phyloP scores from a whole-genome alignment of 1,140 invertebrate species.

The Drosophila ohnishii region DNA sequence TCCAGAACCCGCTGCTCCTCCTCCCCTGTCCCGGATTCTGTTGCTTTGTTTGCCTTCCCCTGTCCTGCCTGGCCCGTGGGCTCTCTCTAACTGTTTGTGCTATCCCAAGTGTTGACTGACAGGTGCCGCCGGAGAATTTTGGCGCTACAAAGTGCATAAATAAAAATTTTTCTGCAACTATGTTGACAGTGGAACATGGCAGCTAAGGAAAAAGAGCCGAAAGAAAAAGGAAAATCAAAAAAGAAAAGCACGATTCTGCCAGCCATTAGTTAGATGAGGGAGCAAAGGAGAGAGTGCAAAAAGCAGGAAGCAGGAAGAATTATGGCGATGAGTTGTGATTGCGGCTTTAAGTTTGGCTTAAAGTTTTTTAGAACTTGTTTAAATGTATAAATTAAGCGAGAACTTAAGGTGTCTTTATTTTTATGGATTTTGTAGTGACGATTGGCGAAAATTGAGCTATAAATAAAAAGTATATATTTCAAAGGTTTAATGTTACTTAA shows the following conservation, averaged over 20 bases:
- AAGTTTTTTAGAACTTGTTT: not conserved
- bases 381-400: not conserved
- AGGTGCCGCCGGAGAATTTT: slow-evolving; percentile 77
- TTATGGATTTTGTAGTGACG: too few relatives aligned
- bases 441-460: not conserved
- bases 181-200: slow-evolving; percentile 55
- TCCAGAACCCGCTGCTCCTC: slow-evolving; percentile 32
- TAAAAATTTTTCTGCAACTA: slow-evolving; percentile 62
- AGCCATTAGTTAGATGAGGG: slow-evolving; percentile 46
- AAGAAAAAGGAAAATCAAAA: not conserved
- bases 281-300: slow-evolving; percentile 6
- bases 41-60: slow-evolving; percentile 34
- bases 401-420: not conserved
- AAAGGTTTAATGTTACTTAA: not conserved
- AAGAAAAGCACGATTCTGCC: slow-evolving; percentile 14
- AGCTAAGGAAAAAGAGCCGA: slow-evolving; percentile 25
- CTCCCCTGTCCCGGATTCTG: slow-evolving; percentile 1
- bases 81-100: slow-evolving; percentile 32
- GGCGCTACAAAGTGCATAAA: slow-evolving; percentile 78
- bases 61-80: slow-evolving; percentile 11
- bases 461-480: not conserved
- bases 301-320: slow-evolving; percentile 15
- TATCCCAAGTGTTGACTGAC: slow-evolving; percentile 70
- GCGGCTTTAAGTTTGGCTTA: slow-evolving; percentile 11
- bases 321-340: slow-evolving; percentile 14